Conservation (phyloP, 2,113 vertebrate genomes). For the Tragelaphus scriptus region DNA sequence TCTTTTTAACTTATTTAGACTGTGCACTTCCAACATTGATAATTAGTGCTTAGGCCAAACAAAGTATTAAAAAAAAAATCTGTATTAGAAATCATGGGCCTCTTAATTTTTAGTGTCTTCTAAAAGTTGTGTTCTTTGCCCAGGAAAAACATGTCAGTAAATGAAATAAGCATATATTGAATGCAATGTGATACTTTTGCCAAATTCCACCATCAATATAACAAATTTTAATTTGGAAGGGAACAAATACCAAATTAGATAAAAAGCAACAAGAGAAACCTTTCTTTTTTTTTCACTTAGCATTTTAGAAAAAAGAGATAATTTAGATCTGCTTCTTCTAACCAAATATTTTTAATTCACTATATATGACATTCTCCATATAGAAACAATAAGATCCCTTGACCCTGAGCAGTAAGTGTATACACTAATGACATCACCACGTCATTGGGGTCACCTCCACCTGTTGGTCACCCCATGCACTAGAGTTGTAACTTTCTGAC, state of each 20-base stretch:
- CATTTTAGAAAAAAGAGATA: not conserved
- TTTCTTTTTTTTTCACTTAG: no score
- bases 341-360: constrained; percentile 60
- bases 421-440: constrained; percentile 79
- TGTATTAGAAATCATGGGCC: not conserved
- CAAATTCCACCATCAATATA: not conserved
- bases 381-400: constrained; percentile 75
- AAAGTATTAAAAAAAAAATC: not conserved
- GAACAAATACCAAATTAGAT: not conserved
- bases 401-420: constrained; percentile 79
- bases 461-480: constrained; percentile 82
- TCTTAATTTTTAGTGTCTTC: not conserved
- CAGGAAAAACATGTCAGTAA: not conserved
- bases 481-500: constrained; percentile 85
- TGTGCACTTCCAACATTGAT: not conserved
- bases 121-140: not conserved
- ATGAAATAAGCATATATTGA: not conserved
- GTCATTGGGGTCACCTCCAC: constrained; percentile 81
- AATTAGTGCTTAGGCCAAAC: not conserved
- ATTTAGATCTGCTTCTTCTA: constrained; percentile 60
- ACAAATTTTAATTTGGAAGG: not conserved
- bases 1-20: not conserved
- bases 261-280: no score
- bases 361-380: constrained; percentile 69
- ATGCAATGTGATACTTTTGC: not conserved